phyloP scores from a whole-genome alignment of 2,113 vertebrate species.

The Panthera tigris region DNA sequence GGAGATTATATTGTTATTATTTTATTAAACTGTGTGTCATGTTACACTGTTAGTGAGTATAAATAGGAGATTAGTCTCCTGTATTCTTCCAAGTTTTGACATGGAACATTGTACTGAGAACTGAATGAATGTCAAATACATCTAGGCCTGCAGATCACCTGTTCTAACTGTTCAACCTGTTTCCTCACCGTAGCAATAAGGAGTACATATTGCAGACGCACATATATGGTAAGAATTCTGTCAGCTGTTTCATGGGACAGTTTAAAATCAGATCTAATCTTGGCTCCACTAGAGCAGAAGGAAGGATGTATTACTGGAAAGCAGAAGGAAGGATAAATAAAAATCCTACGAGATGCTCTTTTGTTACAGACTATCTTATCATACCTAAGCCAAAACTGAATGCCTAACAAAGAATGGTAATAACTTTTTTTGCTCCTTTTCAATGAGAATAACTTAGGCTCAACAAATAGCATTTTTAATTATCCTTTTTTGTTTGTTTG shows the following conservation, averaged over 20 bases:
- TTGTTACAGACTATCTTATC: background rate
- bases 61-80: constrained; percentile 67
- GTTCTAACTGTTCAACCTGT: background rate
- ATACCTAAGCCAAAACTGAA: background rate
- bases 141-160: background rate
- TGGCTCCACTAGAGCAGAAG: background rate
- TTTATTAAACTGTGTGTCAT: constrained; percentile 68
- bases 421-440: background rate
- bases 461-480: background rate
- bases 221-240: background rate
- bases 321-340: background rate
- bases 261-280: background rate
- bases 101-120: background rate
- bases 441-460: background rate
- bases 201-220: background rate
- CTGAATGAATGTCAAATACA: background rate
- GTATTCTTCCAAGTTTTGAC: constrained; percentile 73
- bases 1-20: constrained; percentile 63
- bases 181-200: background rate
- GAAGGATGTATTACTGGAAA: background rate
- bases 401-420: background rate
- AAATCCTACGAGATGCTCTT: background rate
- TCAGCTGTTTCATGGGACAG: background rate
- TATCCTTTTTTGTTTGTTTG: background rate
- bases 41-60: constrained; percentile 68